Conservation (phyloP, 2,797 vertebrate species). For the Hybognathus amarus region DNA sequence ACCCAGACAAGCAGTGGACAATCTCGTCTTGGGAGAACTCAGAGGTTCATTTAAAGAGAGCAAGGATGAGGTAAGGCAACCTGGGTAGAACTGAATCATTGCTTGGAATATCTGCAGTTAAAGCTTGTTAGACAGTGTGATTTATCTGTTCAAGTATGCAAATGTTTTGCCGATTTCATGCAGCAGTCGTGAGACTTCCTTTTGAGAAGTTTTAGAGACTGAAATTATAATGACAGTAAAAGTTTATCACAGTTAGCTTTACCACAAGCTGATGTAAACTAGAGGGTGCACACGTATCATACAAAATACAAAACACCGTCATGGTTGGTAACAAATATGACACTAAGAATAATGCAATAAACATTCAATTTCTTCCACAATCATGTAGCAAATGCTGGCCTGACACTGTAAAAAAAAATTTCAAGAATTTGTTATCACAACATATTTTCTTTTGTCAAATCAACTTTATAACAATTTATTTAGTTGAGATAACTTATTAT, state of each 20-base stretch:
- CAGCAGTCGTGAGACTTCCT: background rate
- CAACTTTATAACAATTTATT: no score
- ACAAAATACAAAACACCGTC: background rate
- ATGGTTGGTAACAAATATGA: background rate
- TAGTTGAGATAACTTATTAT: no score
- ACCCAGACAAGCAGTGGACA: conserved; percentile 44
- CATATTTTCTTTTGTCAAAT: no score
- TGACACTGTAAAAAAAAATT: background rate
- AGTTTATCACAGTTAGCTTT: background rate
- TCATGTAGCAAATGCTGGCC: background rate
- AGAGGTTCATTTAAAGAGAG: conserved; percentile 86
- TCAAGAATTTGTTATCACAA: no score
- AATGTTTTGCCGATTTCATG: background rate
- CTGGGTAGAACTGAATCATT: background rate
- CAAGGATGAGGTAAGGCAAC: conserved; percentile 87
- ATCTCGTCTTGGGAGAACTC: conserved; percentile 69
- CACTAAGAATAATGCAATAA: background rate
- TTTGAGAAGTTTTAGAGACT: no score
- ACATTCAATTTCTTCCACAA: background rate
- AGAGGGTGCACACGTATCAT: background rate
- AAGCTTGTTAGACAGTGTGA: background rate
- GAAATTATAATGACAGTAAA: background rate
- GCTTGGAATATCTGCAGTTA: background rate
- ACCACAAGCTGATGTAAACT: background rate
- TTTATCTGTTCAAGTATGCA: background rate